Evolutionary conservation across 2,888 invertebrate genomes (phyloP).

Genomic region (Eupithecia inturbata): DNA sequence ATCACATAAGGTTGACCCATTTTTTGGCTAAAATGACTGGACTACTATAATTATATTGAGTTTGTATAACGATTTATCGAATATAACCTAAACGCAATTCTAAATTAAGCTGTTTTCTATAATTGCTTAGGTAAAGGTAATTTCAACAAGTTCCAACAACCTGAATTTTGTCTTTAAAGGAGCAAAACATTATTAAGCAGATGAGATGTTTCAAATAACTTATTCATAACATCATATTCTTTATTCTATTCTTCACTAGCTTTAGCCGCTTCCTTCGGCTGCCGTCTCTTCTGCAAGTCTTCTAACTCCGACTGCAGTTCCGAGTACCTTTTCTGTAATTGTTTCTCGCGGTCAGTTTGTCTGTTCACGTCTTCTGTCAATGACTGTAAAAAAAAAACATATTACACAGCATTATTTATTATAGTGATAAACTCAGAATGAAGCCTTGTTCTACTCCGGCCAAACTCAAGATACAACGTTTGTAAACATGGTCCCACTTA

Average conservation of each 20-base stretch:
- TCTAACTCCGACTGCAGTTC: slow-evolving; percentile 88
- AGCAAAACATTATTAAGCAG: no score
- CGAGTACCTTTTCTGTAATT: slow-evolving; percentile 92
- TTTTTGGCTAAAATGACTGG: no score
- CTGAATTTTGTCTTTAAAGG: background rate
- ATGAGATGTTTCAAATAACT: no score
- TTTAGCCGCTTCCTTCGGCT: slow-evolving; percentile 50
- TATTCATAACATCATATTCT: background rate
- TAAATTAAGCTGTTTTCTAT: background rate
- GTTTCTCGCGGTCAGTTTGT: slow-evolving; percentile 95
- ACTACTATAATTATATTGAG: background rate
- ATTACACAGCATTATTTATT: background rate
- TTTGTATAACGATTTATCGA: background rate
- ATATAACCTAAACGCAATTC: background rate
- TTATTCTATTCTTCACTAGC: slow-evolving; percentile 47
- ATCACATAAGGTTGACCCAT: no score
- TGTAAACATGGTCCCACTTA: no score
- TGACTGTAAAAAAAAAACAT: slow-evolving; percentile 79
- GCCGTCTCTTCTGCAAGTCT: slow-evolving; percentile 68
- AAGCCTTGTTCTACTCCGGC: background rate
- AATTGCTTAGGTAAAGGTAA: background rate
- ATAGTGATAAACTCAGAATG: background rate
- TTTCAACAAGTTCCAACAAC: background rate
- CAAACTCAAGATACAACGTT: no score
- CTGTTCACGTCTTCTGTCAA: slow-evolving; percentile 96